Evolutionary conservation across 2,888 invertebrate genomes (phyloP).

Genomic region (Heteromyza rotundicornis): DNA sequence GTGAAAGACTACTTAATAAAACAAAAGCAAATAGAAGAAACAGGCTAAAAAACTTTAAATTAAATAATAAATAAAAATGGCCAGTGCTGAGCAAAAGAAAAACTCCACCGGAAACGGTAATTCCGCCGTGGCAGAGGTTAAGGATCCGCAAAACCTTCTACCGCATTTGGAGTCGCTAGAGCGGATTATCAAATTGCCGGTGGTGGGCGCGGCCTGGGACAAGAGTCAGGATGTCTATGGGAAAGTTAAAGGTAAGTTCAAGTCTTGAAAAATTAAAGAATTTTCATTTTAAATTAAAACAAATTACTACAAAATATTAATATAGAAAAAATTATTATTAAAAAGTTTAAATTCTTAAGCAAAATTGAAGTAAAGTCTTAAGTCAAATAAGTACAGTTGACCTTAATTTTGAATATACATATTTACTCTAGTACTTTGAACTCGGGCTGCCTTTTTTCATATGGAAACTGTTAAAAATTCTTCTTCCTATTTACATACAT

Average conservation of each 20-base stretch:
- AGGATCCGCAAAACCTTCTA: conserved; percentile 58
- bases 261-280: too few relatives aligned
- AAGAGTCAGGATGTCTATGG: conserved; percentile 67
- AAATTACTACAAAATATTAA: too few relatives aligned
- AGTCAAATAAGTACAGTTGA: too few relatives aligned
- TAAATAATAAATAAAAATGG: conserved; percentile 41
- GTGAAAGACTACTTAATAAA: conserved; percentile 30
- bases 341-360: too few relatives aligned
- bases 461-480: too few relatives aligned
- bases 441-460: too few relatives aligned
- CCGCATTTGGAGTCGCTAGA: conserved; percentile 66
- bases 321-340: too few relatives aligned
- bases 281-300: too few relatives aligned
- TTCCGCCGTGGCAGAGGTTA: conserved; percentile 38
- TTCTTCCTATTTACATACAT: too few relatives aligned
- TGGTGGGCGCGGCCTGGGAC: conserved; percentile 67
- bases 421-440: too few relatives aligned
- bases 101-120: conserved; percentile 40
- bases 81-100: conserved; percentile 46
- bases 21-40: conserved; percentile 27
- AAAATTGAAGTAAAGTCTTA: too few relatives aligned
- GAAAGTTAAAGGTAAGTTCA: conserved; percentile 67
- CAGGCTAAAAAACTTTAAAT: conserved; percentile 25
- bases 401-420: too few relatives aligned
- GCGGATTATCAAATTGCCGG: conserved; percentile 66